phyloP scores from a whole-genome alignment of 2,113 vertebrate genomes.

The Cottus gobio region DNA sequence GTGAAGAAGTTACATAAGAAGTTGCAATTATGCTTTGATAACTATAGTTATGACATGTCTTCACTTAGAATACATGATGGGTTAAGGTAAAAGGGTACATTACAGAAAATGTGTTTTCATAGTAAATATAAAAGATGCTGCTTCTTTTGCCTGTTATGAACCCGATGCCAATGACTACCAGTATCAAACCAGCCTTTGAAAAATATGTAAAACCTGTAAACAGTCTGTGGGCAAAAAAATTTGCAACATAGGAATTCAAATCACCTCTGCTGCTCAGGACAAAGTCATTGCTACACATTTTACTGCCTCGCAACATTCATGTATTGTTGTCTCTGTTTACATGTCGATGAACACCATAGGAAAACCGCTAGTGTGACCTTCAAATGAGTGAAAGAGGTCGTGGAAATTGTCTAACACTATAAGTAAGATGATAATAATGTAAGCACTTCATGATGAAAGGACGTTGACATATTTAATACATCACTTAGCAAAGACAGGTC shows the following conservation, averaged over 20 bases:
- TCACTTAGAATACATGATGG: constrained; percentile 21
- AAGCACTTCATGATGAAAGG: constrained; percentile 1
- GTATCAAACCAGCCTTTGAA: constrained; percentile 28
- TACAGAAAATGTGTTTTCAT: constrained; percentile 15
- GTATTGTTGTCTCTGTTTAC: constrained; percentile 65
- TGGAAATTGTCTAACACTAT: constrained; percentile 8
- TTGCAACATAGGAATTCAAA: no score
- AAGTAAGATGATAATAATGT: constrained; percentile 23
- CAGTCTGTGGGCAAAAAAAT: constrained; percentile 27
- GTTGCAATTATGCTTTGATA: constrained; percentile 13
- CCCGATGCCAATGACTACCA: neutral
- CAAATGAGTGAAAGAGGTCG: constrained; percentile 47
- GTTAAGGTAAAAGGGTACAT: constrained; percentile 35
- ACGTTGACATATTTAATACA: constrained; percentile 15
- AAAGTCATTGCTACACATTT: constrained; percentile 64
- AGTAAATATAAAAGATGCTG: neutral
- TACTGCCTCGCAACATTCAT: constrained; percentile 63
- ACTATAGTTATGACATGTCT: constrained; percentile 22
- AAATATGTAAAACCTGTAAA: constrained; percentile 42
- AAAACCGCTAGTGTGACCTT: constrained; percentile 51
- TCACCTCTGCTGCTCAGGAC: constrained; percentile 60
- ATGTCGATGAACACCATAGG: constrained; percentile 64
- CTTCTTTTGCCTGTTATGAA: constrained; percentile 1
- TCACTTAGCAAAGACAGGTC: constrained; percentile 9
- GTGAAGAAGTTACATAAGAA: neutral